Evolutionary conservation across 2,113 vertebrate genomes (phyloP).

Genomic region (Seriola dumerili): DNA sequence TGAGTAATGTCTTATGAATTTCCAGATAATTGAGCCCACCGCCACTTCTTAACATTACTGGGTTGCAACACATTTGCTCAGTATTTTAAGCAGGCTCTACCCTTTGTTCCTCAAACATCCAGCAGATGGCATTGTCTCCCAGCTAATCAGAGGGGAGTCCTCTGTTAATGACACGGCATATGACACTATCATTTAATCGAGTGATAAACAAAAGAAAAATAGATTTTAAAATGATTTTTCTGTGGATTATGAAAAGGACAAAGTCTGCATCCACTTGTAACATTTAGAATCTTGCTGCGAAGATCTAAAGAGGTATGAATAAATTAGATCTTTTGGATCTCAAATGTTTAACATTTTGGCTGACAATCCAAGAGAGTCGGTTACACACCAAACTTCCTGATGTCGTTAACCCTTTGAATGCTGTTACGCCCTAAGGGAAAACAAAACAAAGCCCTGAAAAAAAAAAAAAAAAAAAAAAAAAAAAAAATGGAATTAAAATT

Average conservation of each 20-base stretch:
- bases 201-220: conserved; percentile 28
- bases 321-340: conserved; percentile 14
- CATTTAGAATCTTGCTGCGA: not conserved
- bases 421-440: conserved; percentile 65
- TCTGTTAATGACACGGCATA: conserved; percentile 12
- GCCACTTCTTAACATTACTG: conserved; percentile 46
- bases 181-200: conserved; percentile 51
- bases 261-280: not conserved
- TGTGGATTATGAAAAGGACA: conserved; percentile 32
- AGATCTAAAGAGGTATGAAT: not conserved
- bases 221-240: conserved; percentile 29
- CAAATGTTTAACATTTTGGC: conserved; percentile 18
- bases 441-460: conserved; percentile 67
- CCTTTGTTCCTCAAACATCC: conserved; percentile 40
- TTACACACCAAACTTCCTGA: conserved; percentile 65
- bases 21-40: conserved; percentile 51
- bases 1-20: conserved; percentile 57
- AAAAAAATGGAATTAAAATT: no score
- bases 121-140: conserved; percentile 74
- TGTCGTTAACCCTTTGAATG: conserved; percentile 71
- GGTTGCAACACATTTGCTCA: conserved; percentile 30
- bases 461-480: conserved; percentile 64
- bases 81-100: not conserved
- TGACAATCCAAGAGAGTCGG: conserved; percentile 42
- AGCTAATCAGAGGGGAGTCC: conserved; percentile 50